Evolutionary conservation across 2,888 invertebrate species (phyloP).

Genomic region (Noctua comes): DNA sequence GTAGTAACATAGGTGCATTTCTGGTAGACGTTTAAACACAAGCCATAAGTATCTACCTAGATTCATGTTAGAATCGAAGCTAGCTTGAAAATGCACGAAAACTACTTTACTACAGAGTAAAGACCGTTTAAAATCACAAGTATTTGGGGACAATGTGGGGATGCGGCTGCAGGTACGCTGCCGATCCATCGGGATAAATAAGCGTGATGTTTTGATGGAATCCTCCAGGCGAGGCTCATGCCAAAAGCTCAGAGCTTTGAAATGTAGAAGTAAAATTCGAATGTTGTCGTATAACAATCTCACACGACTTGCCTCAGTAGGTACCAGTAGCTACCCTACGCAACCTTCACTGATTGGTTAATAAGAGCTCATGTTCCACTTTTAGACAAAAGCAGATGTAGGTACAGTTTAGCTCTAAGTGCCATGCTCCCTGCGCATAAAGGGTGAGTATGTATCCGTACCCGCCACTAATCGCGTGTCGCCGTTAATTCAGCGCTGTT

Average conservation of each 20-base stretch:
- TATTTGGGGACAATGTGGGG: background rate
- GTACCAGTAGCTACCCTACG: background rate
- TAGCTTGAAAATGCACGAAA: background rate
- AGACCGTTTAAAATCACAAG: background rate
- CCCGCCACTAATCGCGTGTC: conserved; percentile 43
- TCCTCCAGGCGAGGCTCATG: background rate
- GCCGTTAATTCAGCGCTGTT: conserved; percentile 45
- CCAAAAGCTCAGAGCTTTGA: background rate
- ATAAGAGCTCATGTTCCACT: background rate
- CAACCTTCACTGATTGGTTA: background rate
- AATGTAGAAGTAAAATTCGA: background rate
- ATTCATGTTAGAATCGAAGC: conserved; percentile 22
- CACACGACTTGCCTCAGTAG: background rate
- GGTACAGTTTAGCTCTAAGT: conserved; percentile 8
- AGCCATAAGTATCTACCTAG: background rate
- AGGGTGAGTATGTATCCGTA: conserved; percentile 26
- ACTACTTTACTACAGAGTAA: background rate
- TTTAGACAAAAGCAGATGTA: background rate
- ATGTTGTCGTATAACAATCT: background rate
- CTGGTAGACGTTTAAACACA: too few relatives aligned
- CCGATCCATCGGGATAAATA: background rate
- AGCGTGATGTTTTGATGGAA: background rate
- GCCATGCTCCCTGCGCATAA: conserved; percentile 25
- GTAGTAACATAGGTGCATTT: too few relatives aligned
- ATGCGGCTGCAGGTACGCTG: background rate